phyloP scores from a whole-genome alignment of 2,888 invertebrate genomes.

The Cheilosia urbana region DNA sequence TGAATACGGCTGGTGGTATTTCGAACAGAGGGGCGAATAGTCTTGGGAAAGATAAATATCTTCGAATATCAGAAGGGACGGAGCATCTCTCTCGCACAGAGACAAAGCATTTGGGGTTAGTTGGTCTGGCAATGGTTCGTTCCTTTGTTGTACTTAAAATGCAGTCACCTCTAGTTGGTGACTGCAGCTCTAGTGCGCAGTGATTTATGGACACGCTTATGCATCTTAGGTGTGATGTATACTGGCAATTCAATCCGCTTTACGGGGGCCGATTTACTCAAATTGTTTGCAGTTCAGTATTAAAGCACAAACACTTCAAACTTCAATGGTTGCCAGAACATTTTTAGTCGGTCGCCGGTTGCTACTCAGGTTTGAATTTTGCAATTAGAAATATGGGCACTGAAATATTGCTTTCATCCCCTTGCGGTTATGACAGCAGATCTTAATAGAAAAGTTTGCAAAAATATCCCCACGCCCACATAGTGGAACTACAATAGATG shows the following conservation, averaged over 20 bases:
- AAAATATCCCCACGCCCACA: not conserved
- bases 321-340: no score
- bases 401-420: no score
- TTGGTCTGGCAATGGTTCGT: constrained; percentile 28
- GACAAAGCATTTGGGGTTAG: constrained; percentile 53
- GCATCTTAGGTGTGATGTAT: constrained; percentile 26
- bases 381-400: no score
- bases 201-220: constrained; percentile 59
- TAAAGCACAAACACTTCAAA: no score
- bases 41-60: constrained; percentile 57
- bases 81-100: constrained; percentile 17
- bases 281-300: not conserved
- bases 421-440: no score
- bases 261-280: not conserved
- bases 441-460: not conserved
- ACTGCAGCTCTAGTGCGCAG: constrained; percentile 26
- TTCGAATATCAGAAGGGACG: constrained; percentile 58
- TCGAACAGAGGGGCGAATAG: constrained; percentile 34
- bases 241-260: not conserved
- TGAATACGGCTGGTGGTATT: constrained; percentile 26
- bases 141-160: constrained; percentile 41
- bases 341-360: no score
- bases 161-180: constrained; percentile 47
- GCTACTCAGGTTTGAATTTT: no score
- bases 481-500: not conserved